Evolutionary conservation across 2,113 vertebrate genomes (phyloP), one percentile per base, ranked within the genome.

Genomic region (Phalacrocorax aristotelis): DNA sequence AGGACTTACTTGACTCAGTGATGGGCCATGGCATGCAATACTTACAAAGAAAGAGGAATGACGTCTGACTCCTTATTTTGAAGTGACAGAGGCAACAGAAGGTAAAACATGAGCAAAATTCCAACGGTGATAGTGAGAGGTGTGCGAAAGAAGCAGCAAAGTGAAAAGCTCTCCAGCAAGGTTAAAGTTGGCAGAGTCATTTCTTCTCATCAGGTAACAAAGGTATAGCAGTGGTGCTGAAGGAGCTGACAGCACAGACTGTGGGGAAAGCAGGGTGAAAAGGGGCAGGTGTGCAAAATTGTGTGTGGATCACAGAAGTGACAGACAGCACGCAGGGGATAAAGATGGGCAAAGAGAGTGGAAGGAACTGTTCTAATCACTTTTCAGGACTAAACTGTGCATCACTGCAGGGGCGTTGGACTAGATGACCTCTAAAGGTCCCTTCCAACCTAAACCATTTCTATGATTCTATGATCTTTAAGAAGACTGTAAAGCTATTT

Each of bases 231-330:
- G 4, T 22, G 65, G 18, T n/a, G 10, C n/a, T 44, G 51, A 66
- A 15, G 15, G 32, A 70, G 26, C 36, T n/a, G 26, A 70, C 16
- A 23, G 23, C 7, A 27, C 23, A 30, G 54, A 10, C 34, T 40
- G 19, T 15, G 46, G 34, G 30, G 20, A 75, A 36, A 0, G 1
- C 2, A 2, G 13, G 6, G 20, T 27, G 32, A 34, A 46, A 80
- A 72, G 23, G 9, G 10, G 9, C 23, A 57, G 60, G 21, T 29
- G 25, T 29, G 60, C 17, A 74, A 52, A 79, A 58, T 12, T 15
- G 25, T 4, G 3, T 40, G 38, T 49, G 32, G 19, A 15, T 57
- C 46, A 32, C 2, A 40, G 25, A 75, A 71, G 52, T 34, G 62
- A 58, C 34, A 52, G 69, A n/a, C 8, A 55, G 23, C 23, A n/a